A percentile compares a stretch with the other conserved stretches of the same genome.
These are phyloP conservation scores for Saguinus midas DNA, from an alignment of 2,113 vertebrate genomes.

Conservation along the genomic window DNA sequence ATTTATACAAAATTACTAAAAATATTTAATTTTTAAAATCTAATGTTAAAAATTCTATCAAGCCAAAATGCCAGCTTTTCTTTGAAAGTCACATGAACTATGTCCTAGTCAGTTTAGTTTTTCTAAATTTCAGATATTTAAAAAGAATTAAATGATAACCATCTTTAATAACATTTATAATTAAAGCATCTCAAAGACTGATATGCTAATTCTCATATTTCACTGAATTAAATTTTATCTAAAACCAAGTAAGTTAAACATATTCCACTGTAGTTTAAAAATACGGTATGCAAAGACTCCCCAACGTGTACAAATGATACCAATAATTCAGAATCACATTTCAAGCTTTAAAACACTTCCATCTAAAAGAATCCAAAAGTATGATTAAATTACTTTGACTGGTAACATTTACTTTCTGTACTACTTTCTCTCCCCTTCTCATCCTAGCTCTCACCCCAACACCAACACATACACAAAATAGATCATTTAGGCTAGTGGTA, in stretches of 20 bases:
- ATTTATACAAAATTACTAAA: conserved; percentile 36
- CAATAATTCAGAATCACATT: conserved; percentile 51
- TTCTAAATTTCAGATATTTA: conserved; percentile 11
- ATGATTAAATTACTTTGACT: neutral
- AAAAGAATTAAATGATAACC: conserved; percentile 4
- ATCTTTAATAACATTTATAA: conserved; percentile 40
- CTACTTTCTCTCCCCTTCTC: conserved; percentile 17
- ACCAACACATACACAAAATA: neutral
- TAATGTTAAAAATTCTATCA: conserved; percentile 36
- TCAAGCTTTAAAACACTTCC: conserved; percentile 39
- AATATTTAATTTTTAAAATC: conserved; percentile 22
- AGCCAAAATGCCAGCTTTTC: neutral
- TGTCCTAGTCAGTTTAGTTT: neutral
- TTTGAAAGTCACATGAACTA: neutral
- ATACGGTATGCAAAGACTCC: neutral
- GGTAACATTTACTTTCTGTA: neutral
- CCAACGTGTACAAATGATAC: neutral
- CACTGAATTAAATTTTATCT: conserved; percentile 35
- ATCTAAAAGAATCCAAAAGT: neutral
- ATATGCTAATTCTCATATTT: conserved; percentile 46
- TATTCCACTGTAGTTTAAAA: conserved; percentile 3
- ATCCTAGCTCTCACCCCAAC: neutral
- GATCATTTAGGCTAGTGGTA: neutral
- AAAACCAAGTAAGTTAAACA: conserved; percentile 43
- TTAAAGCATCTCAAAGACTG: conserved; percentile 9